Percentiles rank a stretch among this genome's conserved stretches.
These are phyloP conservation scores for Mastacembelus armatus DNA, from an alignment of 2,797 vertebrate species.

Conservation along the genomic window DNA sequence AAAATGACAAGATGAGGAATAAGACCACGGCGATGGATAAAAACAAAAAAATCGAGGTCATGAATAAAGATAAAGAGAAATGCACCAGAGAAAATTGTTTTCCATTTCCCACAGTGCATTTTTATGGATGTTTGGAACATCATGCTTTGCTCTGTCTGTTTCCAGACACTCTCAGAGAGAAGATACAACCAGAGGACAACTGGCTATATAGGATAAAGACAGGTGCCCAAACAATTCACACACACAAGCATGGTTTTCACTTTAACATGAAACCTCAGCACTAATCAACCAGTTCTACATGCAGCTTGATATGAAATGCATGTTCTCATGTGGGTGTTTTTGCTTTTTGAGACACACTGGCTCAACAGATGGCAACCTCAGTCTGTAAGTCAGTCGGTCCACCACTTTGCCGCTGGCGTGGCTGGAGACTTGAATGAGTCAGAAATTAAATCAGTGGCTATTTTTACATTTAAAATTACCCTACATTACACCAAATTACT, in stretches of 20 bases:
- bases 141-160: not conserved
- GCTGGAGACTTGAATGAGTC: no score
- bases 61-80: conserved; percentile 9
- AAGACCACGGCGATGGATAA: not conserved
- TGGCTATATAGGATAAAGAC: conserved; percentile 19
- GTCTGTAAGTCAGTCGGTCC: not conserved
- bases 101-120: not conserved
- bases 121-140: not conserved
- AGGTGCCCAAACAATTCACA: not conserved
- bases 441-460: no score
- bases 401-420: no score
- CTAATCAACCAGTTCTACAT: no score
- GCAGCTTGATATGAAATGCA: not conserved
- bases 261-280: no score
- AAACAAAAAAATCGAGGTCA: not conserved
- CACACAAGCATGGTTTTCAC: conserved; percentile 5
- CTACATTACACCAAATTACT: no score
- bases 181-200: conserved; percentile 20
- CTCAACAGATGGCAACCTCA: no score
- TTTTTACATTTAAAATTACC: no score
- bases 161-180: conserved; percentile 26
- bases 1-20: not conserved
- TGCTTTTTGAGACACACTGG: no score
- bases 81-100: not conserved
- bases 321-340: not conserved